Evolutionary conservation across 1,140 invertebrate genomes (phyloP).

Genomic region (Psix sp.): DNA sequence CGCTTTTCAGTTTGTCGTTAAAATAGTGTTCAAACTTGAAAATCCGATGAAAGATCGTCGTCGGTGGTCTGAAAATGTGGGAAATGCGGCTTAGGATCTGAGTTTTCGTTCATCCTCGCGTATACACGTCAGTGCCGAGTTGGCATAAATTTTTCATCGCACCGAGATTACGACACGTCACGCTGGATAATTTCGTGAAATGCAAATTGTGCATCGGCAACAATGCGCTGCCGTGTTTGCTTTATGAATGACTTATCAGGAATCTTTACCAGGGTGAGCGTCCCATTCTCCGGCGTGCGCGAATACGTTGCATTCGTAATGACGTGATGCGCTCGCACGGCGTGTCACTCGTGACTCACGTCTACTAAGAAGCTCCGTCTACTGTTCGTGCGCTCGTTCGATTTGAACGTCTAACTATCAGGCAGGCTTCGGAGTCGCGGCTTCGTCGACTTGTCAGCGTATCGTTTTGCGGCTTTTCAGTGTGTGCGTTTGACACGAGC

Average conservation of each 20-base stretch:
- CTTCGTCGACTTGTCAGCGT: constrained; percentile 10
- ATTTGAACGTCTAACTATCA: constrained; percentile 54
- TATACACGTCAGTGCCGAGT: too few relatives aligned
- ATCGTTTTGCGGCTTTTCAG: constrained; percentile 17
- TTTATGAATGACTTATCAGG: constrained; percentile 48
- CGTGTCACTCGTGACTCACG: constrained; percentile 64
- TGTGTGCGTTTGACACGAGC: too few relatives aligned
- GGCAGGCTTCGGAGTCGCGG: constrained; percentile 23
- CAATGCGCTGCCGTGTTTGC: constrained; percentile 24
- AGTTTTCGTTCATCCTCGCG: too few relatives aligned
- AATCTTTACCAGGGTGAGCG: constrained; percentile 41
- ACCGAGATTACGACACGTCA: too few relatives aligned
- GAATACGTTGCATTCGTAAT: constrained; percentile 58
- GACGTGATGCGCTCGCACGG: constrained; percentile 60
- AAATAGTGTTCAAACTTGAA: too few relatives aligned
- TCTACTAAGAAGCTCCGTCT: constrained; percentile 24
- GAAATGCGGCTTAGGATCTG: too few relatives aligned
- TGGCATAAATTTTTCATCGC: too few relatives aligned
- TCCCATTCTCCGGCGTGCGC: constrained; percentile 12
- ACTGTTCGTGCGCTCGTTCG: constrained; percentile 30
- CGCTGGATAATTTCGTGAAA: constrained; percentile 30
- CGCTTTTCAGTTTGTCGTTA: too few relatives aligned
- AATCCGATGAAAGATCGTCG: too few relatives aligned
- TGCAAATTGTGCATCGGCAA: constrained; percentile 31
- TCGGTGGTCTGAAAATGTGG: too few relatives aligned